phyloP scores from a whole-genome alignment of 2,113 vertebrate genomes.

The Empidonax alnorum region DNA sequence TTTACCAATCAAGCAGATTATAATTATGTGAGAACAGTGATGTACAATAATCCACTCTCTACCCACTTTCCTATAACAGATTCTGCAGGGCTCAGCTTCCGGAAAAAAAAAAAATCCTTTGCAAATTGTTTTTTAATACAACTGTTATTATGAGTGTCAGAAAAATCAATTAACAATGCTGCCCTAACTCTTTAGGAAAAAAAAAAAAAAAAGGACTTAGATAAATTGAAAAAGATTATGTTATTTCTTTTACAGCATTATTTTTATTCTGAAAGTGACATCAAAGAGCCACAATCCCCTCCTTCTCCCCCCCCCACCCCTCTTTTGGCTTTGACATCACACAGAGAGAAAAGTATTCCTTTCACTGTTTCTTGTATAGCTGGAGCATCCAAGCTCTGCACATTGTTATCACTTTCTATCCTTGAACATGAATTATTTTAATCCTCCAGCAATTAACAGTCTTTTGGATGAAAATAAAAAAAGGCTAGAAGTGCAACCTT shows the following conservation, averaged over 20 bases:
- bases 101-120: constrained; percentile 8
- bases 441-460: constrained; percentile 56
- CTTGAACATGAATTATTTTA: constrained; percentile 61
- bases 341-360: constrained; percentile 45
- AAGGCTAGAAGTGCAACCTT: constrained; percentile 33
- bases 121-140: constrained; percentile 69
- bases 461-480: constrained; percentile 20
- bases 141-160: constrained; percentile 50
- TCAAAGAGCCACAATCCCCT: constrained; percentile 34
- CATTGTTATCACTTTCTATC: constrained; percentile 13
- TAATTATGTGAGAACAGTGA: constrained; percentile 7
- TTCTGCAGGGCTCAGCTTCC: constrained; percentile 46
- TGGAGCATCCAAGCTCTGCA: background rate
- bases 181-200: constrained; percentile 53
- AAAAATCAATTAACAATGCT: constrained; percentile 73
- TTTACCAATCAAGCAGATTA: constrained; percentile 46
- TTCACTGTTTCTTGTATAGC: constrained; percentile 28
- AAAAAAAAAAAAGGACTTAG: constrained; percentile 16
- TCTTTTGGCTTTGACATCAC: constrained; percentile 36
- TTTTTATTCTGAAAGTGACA: constrained; percentile 42
- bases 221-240: constrained; percentile 57
- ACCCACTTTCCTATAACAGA: constrained; percentile 5
- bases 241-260: constrained; percentile 21
- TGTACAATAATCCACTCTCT: constrained; percentile 37
- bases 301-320: fast-evolving